Base-by-base conservation (phyloP, 2,113 vertebrate species). In the Eclectus roratus region DNA sequence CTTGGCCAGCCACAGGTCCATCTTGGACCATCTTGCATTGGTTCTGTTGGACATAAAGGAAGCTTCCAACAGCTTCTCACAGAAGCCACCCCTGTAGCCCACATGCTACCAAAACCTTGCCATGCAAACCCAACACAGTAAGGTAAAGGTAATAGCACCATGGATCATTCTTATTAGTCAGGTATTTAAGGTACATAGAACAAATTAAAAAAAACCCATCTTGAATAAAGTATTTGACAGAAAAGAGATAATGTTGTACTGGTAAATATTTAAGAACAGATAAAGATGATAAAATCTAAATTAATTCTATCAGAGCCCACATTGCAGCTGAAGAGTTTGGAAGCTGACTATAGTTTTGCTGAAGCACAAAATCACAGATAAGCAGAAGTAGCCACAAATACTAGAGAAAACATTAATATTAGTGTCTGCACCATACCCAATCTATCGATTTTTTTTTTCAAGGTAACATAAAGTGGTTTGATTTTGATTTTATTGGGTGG, bases 221-320 rank as follows among this genome's bases (percentile, higher is more conserved):
- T 84, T 73, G 49, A 94, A 94, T 82, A 65, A 69, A 85, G 13
- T 65, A 72, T 82, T 72, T 82, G 56, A 92, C 72, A 94, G 72
- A 86, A 83, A 69, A 89, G 43, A 86, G 24, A 71, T 80, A 78
- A 24, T n/a, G 56, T 41, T 89, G 52, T 55, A 63, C 44, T 65
- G 27, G 69, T 86, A 96, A 90, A 90, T 86, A 94, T 93, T 93
- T 93, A 93, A 84, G 74, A 94, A 86, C 31, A 93, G 76, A 83
- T 88, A 81, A 89, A 83, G 73, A 87, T 52, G 65, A 92, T 80
- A 85, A 95, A 96, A 97, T 78, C 55, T 92, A 91, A 94, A 94
- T 93, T 93, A 94, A 91, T 95, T 95, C 73, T 55, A 69, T 85
- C 70, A 74, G 65, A 95, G 58, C 56, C 80, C 76, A 80, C 41